Conservation (phyloP, 2,113 vertebrate genomes). For the Melospiza georgiana region DNA sequence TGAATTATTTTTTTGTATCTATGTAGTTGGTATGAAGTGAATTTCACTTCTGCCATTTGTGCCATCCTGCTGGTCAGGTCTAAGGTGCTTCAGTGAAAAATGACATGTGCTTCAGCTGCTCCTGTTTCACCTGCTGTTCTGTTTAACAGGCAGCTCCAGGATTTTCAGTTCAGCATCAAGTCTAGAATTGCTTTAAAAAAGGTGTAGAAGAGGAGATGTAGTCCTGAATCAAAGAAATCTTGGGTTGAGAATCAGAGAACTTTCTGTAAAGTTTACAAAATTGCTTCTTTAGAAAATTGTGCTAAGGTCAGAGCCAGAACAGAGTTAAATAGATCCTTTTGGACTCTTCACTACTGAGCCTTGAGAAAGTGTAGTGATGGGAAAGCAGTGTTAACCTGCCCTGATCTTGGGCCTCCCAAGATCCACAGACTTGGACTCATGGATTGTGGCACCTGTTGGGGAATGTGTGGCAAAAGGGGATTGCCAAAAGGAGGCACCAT, state of each 20-base stretch:
- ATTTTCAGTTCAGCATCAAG: not conserved
- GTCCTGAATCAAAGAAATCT: not conserved
- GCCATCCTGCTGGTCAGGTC: not conserved
- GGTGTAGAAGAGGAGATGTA: not conserved
- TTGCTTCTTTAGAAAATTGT: not conserved
- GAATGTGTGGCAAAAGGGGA: not conserved
- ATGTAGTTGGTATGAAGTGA: not conserved
- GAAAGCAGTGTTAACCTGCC: not conserved
- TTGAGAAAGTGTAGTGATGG: not conserved
- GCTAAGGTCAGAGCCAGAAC: not conserved
- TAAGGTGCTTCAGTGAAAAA: not conserved
- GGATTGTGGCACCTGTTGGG: not conserved
- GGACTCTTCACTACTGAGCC: not conserved
- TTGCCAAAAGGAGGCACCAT: not conserved
- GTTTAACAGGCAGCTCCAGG: not conserved
- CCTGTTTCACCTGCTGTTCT: not conserved
- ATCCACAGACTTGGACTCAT: not conserved
- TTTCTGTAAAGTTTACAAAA: not conserved
- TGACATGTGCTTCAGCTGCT: not conserved
- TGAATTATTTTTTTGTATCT: not conserved
- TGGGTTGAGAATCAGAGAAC: not conserved
- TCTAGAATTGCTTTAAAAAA: not conserved
- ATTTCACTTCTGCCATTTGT: not conserved
- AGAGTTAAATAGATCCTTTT: not conserved
- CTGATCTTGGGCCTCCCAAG: not conserved